Conservation (phyloP, 2,888 invertebrate species). For the Actias luna region DNA sequence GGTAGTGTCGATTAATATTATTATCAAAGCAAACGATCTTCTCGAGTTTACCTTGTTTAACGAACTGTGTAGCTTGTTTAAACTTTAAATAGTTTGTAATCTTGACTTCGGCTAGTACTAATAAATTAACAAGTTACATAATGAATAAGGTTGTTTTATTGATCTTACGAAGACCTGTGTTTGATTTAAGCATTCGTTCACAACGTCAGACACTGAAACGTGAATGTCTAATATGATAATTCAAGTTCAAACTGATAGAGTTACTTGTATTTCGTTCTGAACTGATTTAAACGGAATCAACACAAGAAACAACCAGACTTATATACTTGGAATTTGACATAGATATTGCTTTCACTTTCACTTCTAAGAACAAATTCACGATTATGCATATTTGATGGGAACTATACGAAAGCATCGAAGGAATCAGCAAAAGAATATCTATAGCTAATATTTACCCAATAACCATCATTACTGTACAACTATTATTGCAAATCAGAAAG, state of each 20-base stretch:
- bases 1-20: constrained; percentile 16
- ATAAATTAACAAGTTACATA: constrained; percentile 31
- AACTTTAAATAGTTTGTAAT: constrained; percentile 33
- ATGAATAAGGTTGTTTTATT: constrained; percentile 26
- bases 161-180: neutral
- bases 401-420: no score
- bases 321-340: no score
- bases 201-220: constrained; percentile 16
- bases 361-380: no score
- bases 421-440: no score
- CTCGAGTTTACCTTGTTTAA: constrained; percentile 29
- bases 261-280: neutral
- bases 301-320: no score
- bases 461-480: no score
- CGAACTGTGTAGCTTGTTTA: constrained; percentile 32
- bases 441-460: no score
- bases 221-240: neutral
- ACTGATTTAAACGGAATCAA: no score
- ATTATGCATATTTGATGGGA: no score
- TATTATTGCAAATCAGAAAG: no score
- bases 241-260: neutral
- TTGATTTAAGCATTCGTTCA: neutral
- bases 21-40: constrained; percentile 10
- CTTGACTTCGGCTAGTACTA: constrained; percentile 32
- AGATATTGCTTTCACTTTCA: no score